Percentiles rank a stretch among this genome's conserved stretches.
Evolutionary conservation across 1,140 invertebrate genomes (phyloP).

Genomic region (Augochlora pura): DNA sequence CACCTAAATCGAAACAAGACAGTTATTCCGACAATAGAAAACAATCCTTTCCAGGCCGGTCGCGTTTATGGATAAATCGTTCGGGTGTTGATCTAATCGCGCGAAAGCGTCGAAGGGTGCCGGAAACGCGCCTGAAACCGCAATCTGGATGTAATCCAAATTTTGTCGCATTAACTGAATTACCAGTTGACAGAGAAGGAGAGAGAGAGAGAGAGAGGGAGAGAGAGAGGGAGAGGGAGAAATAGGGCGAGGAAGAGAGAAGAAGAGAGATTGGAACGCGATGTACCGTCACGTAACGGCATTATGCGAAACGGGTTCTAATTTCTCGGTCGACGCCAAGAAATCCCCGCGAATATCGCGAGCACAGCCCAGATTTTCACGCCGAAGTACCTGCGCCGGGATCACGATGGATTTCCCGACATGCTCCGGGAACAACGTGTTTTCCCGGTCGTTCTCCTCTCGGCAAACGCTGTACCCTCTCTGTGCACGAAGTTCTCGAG

Average conservation of each 20-base stretch:
- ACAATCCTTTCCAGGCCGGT: not conserved
- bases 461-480: too few species aligned
- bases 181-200: not conserved
- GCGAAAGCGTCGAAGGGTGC: not conserved
- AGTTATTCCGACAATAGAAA: not conserved
- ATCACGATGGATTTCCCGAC: conserved; percentile 9
- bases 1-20: too few species aligned
- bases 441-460: too few species aligned
- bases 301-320: conserved; percentile 40
- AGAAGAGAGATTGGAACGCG: conserved; percentile 29
- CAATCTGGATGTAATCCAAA: conserved; percentile 47
- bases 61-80: not conserved
- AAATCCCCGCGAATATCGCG: conserved; percentile 45
- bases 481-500: too few species aligned
- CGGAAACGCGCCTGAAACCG: not conserved
- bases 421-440: not conserved
- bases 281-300: conserved; percentile 45
- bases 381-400: conserved; percentile 8
- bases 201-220: not conserved
- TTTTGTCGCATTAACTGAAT: conserved; percentile 47
- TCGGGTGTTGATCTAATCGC: not conserved
- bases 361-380: conserved; percentile 14
- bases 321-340: conserved; percentile 42
- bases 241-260: not conserved
- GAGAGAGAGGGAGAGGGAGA: not conserved